Evolutionary conservation across 2,797 vertebrate genomes (phyloP).

Genomic region (Rhyacichthys aspro): DNA sequence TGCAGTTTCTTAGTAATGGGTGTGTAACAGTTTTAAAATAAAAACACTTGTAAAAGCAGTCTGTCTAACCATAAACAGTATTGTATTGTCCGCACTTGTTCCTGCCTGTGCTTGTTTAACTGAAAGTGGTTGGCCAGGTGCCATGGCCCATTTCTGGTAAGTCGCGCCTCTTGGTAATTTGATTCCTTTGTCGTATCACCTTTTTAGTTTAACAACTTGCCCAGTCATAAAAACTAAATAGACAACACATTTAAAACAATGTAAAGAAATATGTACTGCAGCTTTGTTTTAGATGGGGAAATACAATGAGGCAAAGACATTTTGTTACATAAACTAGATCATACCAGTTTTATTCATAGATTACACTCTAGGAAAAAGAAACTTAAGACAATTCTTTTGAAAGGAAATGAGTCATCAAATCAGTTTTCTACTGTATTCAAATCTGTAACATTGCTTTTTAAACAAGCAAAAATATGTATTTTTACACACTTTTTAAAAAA

Average conservation of each 20-base stretch:
- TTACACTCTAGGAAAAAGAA: conserved; percentile 64
- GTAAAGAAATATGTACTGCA: neutral
- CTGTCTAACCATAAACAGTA: neutral
- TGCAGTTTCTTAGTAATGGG: too few relatives aligned
- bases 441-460: conserved; percentile 66
- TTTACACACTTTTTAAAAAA: conserved; percentile 69
- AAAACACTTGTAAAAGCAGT: conserved; percentile 7
- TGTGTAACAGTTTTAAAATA: conserved; percentile 30
- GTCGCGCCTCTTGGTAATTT: conserved; percentile 59
- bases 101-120: conserved; percentile 26
- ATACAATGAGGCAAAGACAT: conserved; percentile 2
- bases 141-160: conserved; percentile 65
- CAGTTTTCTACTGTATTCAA: conserved; percentile 50
- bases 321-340: conserved; percentile 70
- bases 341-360: conserved; percentile 76
- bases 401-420: conserved; percentile 64
- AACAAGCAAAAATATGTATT: conserved; percentile 78
- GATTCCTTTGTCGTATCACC: conserved; percentile 46
- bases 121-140: conserved; percentile 63
- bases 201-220: conserved; percentile 14
- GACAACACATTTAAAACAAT: neutral
- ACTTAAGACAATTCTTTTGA: conserved; percentile 69
- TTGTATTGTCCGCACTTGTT: neutral
- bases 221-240: conserved; percentile 12
- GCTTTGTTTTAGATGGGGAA: too few relatives aligned